phyloP scores from a whole-genome alignment of 2,888 invertebrate species.

The Acanthosepion lycidas region DNA sequence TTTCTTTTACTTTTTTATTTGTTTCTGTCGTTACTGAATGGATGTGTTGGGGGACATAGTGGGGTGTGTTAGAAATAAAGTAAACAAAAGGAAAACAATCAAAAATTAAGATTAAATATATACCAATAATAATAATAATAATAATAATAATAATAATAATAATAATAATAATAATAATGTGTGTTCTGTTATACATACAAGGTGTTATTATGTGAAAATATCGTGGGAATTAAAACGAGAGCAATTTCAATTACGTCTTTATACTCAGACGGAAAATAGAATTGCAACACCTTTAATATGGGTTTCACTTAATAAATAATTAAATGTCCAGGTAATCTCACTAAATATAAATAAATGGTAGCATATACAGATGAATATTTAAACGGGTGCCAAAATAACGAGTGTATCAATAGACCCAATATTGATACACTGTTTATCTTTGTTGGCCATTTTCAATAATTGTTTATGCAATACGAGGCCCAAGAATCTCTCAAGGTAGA shows the following conservation, averaged over 20 bases:
- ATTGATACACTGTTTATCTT: too few species aligned
- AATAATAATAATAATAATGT: neutral
- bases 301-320: too few species aligned
- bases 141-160: neutral
- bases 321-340: too few species aligned
- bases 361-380: too few species aligned
- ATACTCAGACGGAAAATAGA: neutral
- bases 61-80: neutral
- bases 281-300: too few species aligned
- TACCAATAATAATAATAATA: neutral
- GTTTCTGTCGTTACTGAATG: neutral
- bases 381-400: too few species aligned
- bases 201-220: neutral
- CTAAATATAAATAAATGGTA: too few species aligned
- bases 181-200: neutral
- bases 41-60: neutral
- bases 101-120: neutral
- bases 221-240: neutral
- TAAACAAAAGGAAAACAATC: neutral
- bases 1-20: neutral
- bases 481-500: too few species aligned
- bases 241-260: neutral
- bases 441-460: too few species aligned
- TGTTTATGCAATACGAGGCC: too few species aligned
- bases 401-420: too few species aligned